Conservation (phyloP, 2,888 invertebrate species). For the Protophormia terraenovae region DNA sequence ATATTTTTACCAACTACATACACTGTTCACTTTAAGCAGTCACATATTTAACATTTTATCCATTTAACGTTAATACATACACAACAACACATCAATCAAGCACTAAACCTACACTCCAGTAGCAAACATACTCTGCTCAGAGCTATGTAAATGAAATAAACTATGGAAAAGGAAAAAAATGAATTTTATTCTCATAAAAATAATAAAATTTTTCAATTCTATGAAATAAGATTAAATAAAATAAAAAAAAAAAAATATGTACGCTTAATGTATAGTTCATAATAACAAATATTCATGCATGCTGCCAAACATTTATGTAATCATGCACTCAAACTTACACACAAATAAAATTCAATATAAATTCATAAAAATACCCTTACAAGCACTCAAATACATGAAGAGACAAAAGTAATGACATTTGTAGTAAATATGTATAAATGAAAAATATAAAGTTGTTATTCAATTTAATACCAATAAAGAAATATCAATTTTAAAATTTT, state of each 20-base stretch:
- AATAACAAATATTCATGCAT: neutral
- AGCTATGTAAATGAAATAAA: conserved; percentile 47
- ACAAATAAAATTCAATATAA: conserved; percentile 8
- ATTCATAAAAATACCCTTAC: neutral
- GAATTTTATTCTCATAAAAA: conserved; percentile 48
- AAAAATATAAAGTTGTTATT: conserved; percentile 54
- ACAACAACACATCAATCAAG: conserved; percentile 7
- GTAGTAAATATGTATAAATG: conserved; percentile 35
- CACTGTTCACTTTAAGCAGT: conserved; percentile 25
- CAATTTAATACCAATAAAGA: conserved; percentile 53
- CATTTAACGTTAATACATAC: conserved; percentile 30
- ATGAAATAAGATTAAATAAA: conserved; percentile 61
- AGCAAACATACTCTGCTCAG: neutral
- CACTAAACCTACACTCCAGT: neutral
- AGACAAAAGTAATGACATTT: conserved; percentile 9
- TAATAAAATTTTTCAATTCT: conserved; percentile 62
- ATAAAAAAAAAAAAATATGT: conserved; percentile 50
- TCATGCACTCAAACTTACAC: neutral
- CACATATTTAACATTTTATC: conserved; percentile 46
- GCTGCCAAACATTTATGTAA: neutral
- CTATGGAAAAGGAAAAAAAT: conserved; percentile 9
- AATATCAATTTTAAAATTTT: conserved; percentile 18
- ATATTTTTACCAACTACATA: neutral
- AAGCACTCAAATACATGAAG: neutral
- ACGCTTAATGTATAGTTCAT: conserved; percentile 44